Percentiles rank a stretch among this genome's conserved stretches.
Conservation (phyloP, 1,140 invertebrate genomes). For the Arctopsyche grandis region DNA sequence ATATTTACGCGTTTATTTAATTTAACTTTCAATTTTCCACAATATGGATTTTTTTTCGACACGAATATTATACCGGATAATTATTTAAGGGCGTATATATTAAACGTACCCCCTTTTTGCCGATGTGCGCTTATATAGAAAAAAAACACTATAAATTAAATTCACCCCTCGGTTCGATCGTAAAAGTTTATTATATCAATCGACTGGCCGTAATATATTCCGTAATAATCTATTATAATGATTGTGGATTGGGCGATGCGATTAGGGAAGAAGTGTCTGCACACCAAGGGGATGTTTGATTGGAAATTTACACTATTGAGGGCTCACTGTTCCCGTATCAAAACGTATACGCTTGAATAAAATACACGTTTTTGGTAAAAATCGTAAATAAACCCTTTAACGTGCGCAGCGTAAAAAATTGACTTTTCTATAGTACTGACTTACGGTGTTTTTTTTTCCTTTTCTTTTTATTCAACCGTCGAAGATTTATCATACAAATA, state of each 20-base stretch:
- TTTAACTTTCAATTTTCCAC: constrained; percentile 7
- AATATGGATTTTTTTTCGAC: constrained; percentile 4
- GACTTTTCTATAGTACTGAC: too few species aligned
- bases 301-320: constrained; percentile 12
- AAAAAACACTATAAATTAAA: constrained; percentile 43
- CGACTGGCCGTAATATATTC: constrained; percentile 37
- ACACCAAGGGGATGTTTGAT: constrained; percentile 11
- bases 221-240: constrained; percentile 47
- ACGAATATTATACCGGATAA: constrained; percentile 25
- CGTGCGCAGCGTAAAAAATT: background rate
- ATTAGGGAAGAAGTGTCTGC: constrained; percentile 42
- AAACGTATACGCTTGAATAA: background rate
- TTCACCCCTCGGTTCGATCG: constrained; percentile 40
- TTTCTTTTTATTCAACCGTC: too few species aligned
- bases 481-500: constrained; percentile 15
- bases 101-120: background rate
- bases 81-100: constrained; percentile 29
- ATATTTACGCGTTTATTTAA: background rate
- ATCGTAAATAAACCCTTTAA: constrained; percentile 5
- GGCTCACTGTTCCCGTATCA: background rate
- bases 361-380: background rate
- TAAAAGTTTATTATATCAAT: constrained; percentile 47
- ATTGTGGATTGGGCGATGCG: constrained; percentile 38
- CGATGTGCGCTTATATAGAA: constrained; percentile 14
- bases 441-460: too few species aligned